phyloP scores from a whole-genome alignment of 2,113 vertebrate genomes.

The Psilopsiagon aurifrons region DNA sequence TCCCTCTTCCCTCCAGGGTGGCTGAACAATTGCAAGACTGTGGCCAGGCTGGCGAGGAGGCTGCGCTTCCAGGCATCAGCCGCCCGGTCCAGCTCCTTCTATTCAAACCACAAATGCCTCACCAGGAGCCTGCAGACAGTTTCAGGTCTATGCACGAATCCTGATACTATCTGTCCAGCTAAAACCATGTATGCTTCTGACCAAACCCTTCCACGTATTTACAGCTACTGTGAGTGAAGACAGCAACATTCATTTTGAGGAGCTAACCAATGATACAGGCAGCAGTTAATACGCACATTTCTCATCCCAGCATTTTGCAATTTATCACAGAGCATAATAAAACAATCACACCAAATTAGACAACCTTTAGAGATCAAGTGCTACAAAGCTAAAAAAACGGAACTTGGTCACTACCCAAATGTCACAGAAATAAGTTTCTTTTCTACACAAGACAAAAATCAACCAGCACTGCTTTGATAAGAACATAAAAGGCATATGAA shows the following conservation, averaged over 20 bases:
- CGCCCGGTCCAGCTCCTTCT: conserved; percentile 37
- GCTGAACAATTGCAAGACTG: conserved; percentile 64
- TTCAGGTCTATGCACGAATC: conserved; percentile 57
- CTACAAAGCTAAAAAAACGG: neutral
- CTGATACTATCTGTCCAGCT: conserved; percentile 82
- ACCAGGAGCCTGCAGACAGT: conserved; percentile 41
- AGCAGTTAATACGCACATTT: neutral
- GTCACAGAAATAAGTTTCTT: neutral
- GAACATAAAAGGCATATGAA: neutral
- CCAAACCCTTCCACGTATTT: conserved; percentile 94
- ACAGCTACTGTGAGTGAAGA: conserved; percentile 53
- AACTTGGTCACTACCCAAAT: neutral
- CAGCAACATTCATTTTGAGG: neutral
- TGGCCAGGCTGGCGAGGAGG: conserved; percentile 47
- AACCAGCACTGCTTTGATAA: neutral
- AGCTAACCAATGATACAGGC: neutral
- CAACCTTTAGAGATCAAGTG: neutral
- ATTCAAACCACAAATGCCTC: conserved; percentile 53
- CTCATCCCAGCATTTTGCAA: neutral
- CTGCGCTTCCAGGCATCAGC: conserved; percentile 50
- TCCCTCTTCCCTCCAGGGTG: conserved; percentile 21
- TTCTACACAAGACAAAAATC: neutral
- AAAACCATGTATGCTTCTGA: conserved; percentile 76
- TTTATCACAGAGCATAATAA: neutral
- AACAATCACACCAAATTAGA: neutral